Evolutionary conservation across 2,797 vertebrate genomes (phyloP).

Genomic region (Fistularia commersonii): DNA sequence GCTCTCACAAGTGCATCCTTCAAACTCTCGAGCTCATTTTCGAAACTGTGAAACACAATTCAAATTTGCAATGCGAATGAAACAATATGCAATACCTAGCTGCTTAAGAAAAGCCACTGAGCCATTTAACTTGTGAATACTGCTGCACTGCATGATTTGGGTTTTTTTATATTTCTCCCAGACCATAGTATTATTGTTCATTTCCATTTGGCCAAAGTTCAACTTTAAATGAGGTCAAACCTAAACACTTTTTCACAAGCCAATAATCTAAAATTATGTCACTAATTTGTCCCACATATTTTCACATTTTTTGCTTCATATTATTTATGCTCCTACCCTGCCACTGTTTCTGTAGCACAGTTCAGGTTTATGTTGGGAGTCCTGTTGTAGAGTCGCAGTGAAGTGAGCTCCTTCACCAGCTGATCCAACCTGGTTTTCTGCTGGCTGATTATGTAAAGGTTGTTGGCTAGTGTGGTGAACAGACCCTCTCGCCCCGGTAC

Average conservation of each 20-base stretch:
- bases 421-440: constrained; percentile 87
- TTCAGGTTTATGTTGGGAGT: constrained; percentile 31
- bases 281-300: background rate
- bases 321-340: constrained; percentile 35
- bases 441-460: constrained; percentile 92
- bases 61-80: background rate
- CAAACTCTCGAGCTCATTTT: constrained; percentile 87
- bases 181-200: too few relatives aligned
- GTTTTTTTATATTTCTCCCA: too few relatives aligned
- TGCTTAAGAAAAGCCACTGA: too few relatives aligned
- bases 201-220: too few relatives aligned
- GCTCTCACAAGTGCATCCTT: constrained; percentile 84
- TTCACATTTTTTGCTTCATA: background rate
- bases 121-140: too few relatives aligned
- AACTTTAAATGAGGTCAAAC: too few relatives aligned
- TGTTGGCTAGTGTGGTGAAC: constrained; percentile 89
- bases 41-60: constrained; percentile 72
- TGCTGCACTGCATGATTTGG: too few relatives aligned
- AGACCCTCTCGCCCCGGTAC: constrained; percentile 90
- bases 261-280: too few relatives aligned
- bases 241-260: too few relatives aligned
- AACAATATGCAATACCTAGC: too few relatives aligned
- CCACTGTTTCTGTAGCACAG: constrained; percentile 24
- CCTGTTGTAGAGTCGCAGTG: constrained; percentile 87
- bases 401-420: constrained; percentile 81